Evolutionary conservation across 1,140 invertebrate species (phyloP).

Genomic region (Drosophila pectinifera): DNA sequence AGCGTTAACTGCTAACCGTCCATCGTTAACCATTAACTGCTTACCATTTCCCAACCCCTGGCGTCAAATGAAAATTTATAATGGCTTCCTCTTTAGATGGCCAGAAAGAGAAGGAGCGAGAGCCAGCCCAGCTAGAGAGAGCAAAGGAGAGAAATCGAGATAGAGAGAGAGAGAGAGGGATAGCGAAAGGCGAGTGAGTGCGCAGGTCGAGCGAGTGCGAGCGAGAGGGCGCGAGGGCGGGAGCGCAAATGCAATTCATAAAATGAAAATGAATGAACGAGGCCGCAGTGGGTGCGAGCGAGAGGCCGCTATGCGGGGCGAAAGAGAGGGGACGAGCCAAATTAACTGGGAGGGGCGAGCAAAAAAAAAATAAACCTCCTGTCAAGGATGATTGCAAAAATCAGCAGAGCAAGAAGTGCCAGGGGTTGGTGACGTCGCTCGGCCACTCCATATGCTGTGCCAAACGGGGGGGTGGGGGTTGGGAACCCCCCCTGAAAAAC

Average conservation of each 20-base stretch:
- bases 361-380: conserved; percentile 52
- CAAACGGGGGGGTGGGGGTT: too few relatives aligned
- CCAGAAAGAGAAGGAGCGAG: conserved; percentile 11
- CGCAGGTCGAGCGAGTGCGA: conserved; percentile 37
- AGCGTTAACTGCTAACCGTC: conserved; percentile 24
- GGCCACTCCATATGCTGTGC: conserved; percentile 52
- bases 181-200: conserved; percentile 21
- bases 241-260: conserved; percentile 78
- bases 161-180: conserved; percentile 16
- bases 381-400: conserved; percentile 74
- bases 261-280: conserved; percentile 77
- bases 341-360: conserved; percentile 78
- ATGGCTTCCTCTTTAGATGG: conserved; percentile 64
- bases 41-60: conserved; percentile 9
- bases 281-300: conserved; percentile 17
- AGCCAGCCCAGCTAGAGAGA: background rate
- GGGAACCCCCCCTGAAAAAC: background rate
- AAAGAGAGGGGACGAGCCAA: conserved; percentile 41
- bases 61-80: conserved; percentile 57
- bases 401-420: conserved; percentile 54
- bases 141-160: background rate
- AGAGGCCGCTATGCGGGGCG: conserved; percentile 1
- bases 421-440: conserved; percentile 62
- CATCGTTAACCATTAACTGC: conserved; percentile 7
- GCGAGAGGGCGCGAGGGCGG: conserved; percentile 49